Conservation (phyloP, 2,888 invertebrate genomes). For the Polydrusus cervinus region DNA sequence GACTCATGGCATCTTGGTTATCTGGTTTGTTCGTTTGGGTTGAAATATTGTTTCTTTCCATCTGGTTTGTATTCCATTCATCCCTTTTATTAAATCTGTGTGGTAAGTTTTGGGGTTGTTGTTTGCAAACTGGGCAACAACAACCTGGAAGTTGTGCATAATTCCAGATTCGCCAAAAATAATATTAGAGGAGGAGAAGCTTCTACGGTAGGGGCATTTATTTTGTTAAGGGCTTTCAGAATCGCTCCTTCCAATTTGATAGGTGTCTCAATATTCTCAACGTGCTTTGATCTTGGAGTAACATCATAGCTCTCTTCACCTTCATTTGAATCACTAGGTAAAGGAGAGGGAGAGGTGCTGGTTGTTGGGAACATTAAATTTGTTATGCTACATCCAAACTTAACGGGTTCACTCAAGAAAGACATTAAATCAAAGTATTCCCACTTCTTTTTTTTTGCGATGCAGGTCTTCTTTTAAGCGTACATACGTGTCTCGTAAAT, state of each 20-base stretch:
- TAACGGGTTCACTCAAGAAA: slow-evolving; percentile 9
- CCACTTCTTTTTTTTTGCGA: slow-evolving; percentile 30
- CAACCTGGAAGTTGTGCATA: too few relatives aligned
- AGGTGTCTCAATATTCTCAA: background rate
- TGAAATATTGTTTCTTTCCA: too few relatives aligned
- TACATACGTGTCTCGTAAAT: slow-evolving; percentile 15
- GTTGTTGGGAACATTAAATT: slow-evolving; percentile 1
- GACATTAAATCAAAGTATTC: slow-evolving; percentile 18
- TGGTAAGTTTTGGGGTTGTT: too few relatives aligned
- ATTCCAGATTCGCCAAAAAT: too few relatives aligned
- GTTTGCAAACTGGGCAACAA: too few relatives aligned
- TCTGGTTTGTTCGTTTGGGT: too few relatives aligned
- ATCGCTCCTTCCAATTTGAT: slow-evolving; percentile 7
- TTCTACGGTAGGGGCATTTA: slow-evolving; percentile 1
- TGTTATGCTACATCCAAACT: background rate
- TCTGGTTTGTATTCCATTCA: too few relatives aligned
- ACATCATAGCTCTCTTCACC: background rate
- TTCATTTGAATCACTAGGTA: background rate
- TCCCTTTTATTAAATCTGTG: too few relatives aligned
- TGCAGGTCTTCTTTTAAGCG: slow-evolving; percentile 8
- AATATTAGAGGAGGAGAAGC: background rate
- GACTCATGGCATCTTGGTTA: too few relatives aligned
- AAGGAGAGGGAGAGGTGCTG: background rate
- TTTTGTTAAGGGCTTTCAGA: background rate
- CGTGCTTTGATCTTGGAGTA: background rate